Percentiles rank a stretch among this genome's conserved stretches.
Conservation (phyloP, 2,888 invertebrate species). For the Xestia sexstrigata region DNA sequence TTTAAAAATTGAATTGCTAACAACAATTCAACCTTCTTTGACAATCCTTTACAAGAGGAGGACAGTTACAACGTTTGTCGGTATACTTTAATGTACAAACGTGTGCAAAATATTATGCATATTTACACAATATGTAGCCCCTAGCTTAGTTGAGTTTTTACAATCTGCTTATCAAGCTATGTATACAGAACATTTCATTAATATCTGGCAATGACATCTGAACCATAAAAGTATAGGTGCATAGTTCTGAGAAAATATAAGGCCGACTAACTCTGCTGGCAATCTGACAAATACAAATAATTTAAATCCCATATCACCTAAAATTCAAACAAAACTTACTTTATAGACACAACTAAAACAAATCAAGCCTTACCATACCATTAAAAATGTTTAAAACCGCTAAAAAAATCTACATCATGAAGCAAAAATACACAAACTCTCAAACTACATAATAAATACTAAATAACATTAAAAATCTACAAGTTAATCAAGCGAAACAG, state of each 20-base stretch:
- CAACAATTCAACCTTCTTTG: neutral
- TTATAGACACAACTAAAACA: constrained; percentile 28
- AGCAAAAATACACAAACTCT: constrained; percentile 57
- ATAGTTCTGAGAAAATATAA: neutral
- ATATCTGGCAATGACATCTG: neutral
- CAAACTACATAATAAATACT: constrained; percentile 58
- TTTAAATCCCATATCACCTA: constrained; percentile 6
- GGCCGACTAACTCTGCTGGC: neutral
- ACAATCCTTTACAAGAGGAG: too few relatives aligned
- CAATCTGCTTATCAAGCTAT: constrained; percentile 29
- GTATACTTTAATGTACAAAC: constrained; percentile 46
- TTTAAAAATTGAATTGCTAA: neutral
- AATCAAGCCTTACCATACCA: constrained; percentile 49
- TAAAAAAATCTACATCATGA: constrained; percentile 52
- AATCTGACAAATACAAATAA: constrained; percentile 7
- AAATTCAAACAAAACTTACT: constrained; percentile 5
- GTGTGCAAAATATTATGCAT: constrained; percentile 34
- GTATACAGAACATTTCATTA: neutral
- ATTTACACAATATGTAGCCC: constrained; percentile 44
- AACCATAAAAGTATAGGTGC: neutral
- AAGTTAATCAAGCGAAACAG: constrained; percentile 69
- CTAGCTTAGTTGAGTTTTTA: constrained; percentile 21
- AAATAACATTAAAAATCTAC: constrained; percentile 53
- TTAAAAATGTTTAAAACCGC: constrained; percentile 37
- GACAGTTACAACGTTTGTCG: constrained; percentile 24